Percentiles rank a stretch among this genome's conserved stretches.
Evolutionary conservation across 1,140 invertebrate species (phyloP).

Genomic region (Drosophila kohkoa): DNA sequence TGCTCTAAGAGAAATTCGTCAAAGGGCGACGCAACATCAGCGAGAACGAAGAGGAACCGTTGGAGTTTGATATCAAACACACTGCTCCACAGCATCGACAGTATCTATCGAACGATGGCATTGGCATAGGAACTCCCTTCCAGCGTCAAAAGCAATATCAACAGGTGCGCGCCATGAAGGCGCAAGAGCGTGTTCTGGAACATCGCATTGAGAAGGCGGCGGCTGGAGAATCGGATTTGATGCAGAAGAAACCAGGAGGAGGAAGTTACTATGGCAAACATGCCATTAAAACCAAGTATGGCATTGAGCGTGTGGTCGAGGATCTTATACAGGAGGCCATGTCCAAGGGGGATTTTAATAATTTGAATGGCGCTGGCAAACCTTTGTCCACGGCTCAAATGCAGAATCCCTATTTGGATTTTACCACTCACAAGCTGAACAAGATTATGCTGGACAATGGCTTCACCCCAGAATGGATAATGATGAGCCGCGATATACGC

Average conservation of each 20-base stretch:
- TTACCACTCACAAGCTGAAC: constrained; percentile 95
- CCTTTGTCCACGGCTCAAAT: constrained; percentile 89
- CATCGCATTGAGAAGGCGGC: constrained; percentile 89
- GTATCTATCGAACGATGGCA: constrained; percentile 92
- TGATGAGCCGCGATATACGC: constrained; percentile 92
- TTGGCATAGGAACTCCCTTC: constrained; percentile 91
- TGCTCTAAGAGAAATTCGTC: constrained; percentile 86
- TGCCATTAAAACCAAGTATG: constrained; percentile 93
- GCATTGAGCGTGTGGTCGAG: constrained; percentile 94
- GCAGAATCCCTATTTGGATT: constrained; percentile 94
- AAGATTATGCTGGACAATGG: constrained; percentile 95
- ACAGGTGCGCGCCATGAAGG: constrained; percentile 89
- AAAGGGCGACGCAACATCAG: constrained; percentile 85
- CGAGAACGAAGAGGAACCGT: constrained; percentile 84
- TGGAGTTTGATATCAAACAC: constrained; percentile 88
- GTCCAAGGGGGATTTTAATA: constrained; percentile 94
- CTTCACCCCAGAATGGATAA: constrained; percentile 95
- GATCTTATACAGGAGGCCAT: constrained; percentile 96
- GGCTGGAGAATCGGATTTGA: constrained; percentile 88
- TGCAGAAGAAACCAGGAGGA: constrained; percentile 86
- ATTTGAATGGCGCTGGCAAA: constrained; percentile 92
- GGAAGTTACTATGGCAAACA: constrained; percentile 87
- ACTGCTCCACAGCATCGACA: constrained; percentile 95
- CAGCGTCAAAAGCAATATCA: constrained; percentile 91
- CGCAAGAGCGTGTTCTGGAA: constrained; percentile 91